Evolutionary conservation across 2,113 vertebrate species (phyloP), one percentile per base, ranked within the genome.

Genomic region (Sterrhoptilus dennistouni): DNA sequence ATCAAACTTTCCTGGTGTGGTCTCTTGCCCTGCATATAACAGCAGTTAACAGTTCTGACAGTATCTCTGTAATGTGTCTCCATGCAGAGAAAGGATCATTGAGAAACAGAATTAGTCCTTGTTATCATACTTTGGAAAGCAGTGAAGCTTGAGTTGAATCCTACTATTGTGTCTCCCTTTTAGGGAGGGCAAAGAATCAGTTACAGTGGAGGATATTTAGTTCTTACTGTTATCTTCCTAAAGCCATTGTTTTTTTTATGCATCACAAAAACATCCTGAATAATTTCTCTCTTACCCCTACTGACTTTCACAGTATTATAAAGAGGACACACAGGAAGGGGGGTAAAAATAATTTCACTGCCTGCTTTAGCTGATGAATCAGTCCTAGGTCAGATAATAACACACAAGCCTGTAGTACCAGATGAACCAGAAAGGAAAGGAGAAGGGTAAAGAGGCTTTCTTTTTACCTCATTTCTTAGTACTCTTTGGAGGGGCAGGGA

Each of bases 191-290:
- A 52, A 66, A 89, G 87, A 89, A 70, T 79, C 84, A 38, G 56
- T 52, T 81, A 80, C 53, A 84, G 50, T 78, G 49, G n/a, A 71
- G 65, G 83, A 94, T 93, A 93, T 96, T 97, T 63, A 83, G 79
- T 96, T 97, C 82, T 90, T 93, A 75, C 29, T 94, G 94, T 97
- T 96, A 92, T 87, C 93, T 93, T 96, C 52, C 88, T 94, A 94
- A 97, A 81, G 72, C 79, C 47, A 53, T 94, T 96, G 91, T 84
- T 83, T 96, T 96, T 97, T 97, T 96, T 45, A 93, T 38, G 35
- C 74, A 86, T 90, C 78, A 80, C 14, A 14, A 91, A 93, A 65
- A 42, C 72, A 81, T 94, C 75, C 80, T 53, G 69, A 42, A 85
- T 93, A 35, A 57, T 84, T 61, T 89, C 29, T 69, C 27, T 82